These are phyloP conservation scores for Remorina albescens DNA, from an alignment of 2,797 vertebrate genomes.

Conservation along the genomic window DNA sequence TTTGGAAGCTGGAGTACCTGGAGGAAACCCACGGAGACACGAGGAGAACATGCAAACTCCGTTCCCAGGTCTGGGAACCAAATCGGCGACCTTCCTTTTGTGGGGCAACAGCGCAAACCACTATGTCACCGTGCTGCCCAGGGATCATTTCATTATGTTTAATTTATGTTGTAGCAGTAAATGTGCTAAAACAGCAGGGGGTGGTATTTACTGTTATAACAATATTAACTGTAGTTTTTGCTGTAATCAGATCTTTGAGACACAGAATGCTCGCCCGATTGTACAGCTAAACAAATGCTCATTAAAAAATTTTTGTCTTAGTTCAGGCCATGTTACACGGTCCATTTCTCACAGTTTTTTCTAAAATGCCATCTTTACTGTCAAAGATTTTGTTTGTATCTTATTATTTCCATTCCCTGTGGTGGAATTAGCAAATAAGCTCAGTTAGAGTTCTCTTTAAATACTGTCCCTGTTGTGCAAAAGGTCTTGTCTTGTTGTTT, in stretches of 20 bases:
- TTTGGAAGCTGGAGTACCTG: too few species aligned
- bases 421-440: slow-evolving; percentile 6
- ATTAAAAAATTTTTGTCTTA: not conserved
- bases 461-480: slow-evolving; percentile 47
- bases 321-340: not conserved
- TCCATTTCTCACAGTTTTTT: not conserved
- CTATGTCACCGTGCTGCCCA: too few species aligned
- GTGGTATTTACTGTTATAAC: slow-evolving; percentile 37
- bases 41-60: too few species aligned
- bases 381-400: not conserved
- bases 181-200: slow-evolving; percentile 51
- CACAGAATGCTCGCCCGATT: not conserved
- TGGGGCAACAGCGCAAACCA: too few species aligned
- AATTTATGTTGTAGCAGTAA: slow-evolving; percentile 11
- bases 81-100: too few species aligned
- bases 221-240: not conserved
- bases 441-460: slow-evolving; percentile 51
- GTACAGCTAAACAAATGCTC: not conserved
- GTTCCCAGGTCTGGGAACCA: too few species aligned
- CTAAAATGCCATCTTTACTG: not conserved
- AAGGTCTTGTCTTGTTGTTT: slow-evolving; percentile 63
- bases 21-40: too few species aligned
- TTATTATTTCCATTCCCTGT: slow-evolving; percentile 7
- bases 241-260: slow-evolving; percentile 15
- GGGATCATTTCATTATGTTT: not conserved